Evolutionary conservation across 2,113 vertebrate genomes (phyloP), one percentile per base, ranked within the genome.

Genomic region (Carassius auratus): DNA sequence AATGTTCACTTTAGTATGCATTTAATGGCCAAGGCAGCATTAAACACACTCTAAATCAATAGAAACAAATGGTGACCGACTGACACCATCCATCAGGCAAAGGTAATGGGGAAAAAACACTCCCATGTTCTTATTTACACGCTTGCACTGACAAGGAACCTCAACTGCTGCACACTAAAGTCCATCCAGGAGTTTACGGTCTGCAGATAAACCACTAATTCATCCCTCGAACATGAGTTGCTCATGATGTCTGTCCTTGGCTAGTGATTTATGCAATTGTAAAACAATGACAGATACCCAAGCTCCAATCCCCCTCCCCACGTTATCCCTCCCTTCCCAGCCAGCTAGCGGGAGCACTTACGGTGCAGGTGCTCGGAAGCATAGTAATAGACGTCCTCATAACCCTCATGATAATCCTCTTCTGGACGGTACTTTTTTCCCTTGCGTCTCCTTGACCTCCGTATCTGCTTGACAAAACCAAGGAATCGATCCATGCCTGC

Each of bases 381-480:
- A 62, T 99, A 99, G 93, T 98, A 98, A 94, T 99, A 99, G 89
- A 99, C 97, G 89, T 99, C 98, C 94, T 98, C 98, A 3, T 99
- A 99, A 76, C 98, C 98, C 92, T 99, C 98, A 21, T 99, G 98
- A 94, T 99, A 99, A 93, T 99, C 97, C 93, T 99, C 98, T 92
- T 98, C 98, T 0, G 97, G 97, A 21, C 97, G 95, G 93, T 99
- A 99, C 95, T 98, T 97, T 95, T 98, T 98, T 76, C 97, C 96
- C 91, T 98, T 96, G 92, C 98, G 96, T 91, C 97, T 96, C 91
- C 97, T 95, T 0, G 96, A 96, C 86, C 96, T 95, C 87, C 96
- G 92, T 87, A 99, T 97, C 91, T 98, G 96, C 91, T 95, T 97
- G 92, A 99, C 96, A 75, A 99, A 97, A 86, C 96, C 96, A 93